Conservation (phyloP, 2,888 invertebrate genomes). For the Phalera bucephala region DNA sequence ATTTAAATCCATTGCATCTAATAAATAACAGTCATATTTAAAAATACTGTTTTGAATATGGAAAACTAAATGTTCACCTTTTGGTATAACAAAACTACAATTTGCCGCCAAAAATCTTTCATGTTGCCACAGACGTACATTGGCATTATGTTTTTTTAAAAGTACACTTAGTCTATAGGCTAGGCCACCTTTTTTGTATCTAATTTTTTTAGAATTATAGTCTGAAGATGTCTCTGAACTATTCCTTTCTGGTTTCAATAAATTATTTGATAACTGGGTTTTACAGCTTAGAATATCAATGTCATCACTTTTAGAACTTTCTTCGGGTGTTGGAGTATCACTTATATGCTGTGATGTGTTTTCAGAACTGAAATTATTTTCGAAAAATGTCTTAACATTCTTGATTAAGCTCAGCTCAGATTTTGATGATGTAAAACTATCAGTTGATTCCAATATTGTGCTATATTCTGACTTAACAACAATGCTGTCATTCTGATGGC, state of each 20-base stretch:
- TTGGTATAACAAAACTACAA: slow-evolving; percentile 66
- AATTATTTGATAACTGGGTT: slow-evolving; percentile 33
- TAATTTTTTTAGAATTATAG: slow-evolving; percentile 48
- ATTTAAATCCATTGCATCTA: slow-evolving; percentile 46
- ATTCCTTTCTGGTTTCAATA: slow-evolving; percentile 21
- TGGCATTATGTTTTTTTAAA: slow-evolving; percentile 71
- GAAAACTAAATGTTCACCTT: slow-evolving; percentile 49
- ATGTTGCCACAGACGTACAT: slow-evolving; percentile 78
- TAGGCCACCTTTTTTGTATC: slow-evolving; percentile 74
- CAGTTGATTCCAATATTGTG: not conserved
- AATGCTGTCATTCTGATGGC: not conserved
- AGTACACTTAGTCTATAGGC: slow-evolving; percentile 65
- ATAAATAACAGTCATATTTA: slow-evolving; percentile 58
- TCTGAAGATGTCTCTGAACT: slow-evolving; percentile 12
- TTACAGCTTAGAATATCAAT: slow-evolving; percentile 50
- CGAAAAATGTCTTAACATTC: slow-evolving; percentile 62
- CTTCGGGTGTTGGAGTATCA: slow-evolving; percentile 51
- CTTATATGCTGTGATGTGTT: slow-evolving; percentile 57
- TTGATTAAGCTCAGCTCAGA: slow-evolving; percentile 29
- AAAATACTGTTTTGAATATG: slow-evolving; percentile 48
- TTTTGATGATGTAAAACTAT: no score
- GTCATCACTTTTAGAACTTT: slow-evolving; percentile 51
- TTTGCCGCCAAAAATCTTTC: slow-evolving; percentile 74
- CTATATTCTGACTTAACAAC: slow-evolving; percentile 9
- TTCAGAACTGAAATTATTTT: slow-evolving; percentile 59